Evolutionary conservation across 2,888 invertebrate genomes (phyloP).

Genomic region (Agrochola macilenta): DNA sequence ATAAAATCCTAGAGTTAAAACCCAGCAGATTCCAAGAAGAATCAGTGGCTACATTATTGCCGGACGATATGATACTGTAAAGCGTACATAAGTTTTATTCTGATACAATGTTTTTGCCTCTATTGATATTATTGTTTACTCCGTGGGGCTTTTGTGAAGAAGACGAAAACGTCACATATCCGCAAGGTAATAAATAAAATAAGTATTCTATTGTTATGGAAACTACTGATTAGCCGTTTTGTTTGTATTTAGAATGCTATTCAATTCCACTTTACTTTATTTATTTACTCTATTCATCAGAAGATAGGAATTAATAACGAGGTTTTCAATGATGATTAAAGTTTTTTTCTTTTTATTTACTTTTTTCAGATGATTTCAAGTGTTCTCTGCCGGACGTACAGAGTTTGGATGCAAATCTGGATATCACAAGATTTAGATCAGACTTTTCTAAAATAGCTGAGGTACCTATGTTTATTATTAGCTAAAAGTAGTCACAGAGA

Average conservation of each 20-base stretch:
- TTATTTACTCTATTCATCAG: not conserved
- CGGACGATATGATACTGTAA: conserved; percentile 7
- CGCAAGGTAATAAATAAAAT: conserved; percentile 68
- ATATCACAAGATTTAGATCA: conserved; percentile 83
- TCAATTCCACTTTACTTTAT: not conserved
- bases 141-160: conserved; percentile 67
- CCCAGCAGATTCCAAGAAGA: not conserved
- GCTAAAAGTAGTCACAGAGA: not conserved
- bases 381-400: conserved; percentile 87
- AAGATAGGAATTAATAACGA: not conserved
- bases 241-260: not conserved
- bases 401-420: conserved; percentile 83
- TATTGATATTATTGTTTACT: conserved; percentile 65
- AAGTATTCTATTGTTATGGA: not conserved
- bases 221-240: not conserved
- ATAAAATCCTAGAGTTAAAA: conserved; percentile 1
- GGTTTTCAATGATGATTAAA: not conserved
- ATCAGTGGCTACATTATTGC: not conserved
- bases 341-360: not conserved
- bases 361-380: conserved; percentile 86
- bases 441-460: conserved; percentile 89
- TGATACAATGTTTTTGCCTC: conserved; percentile 37
- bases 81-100: conserved; percentile 1
- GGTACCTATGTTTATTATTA: conserved; percentile 60
- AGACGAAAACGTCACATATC: conserved; percentile 67